Evolutionary conservation across 2,888 invertebrate genomes (phyloP).

Genomic region (Notodonta dromedarius): DNA sequence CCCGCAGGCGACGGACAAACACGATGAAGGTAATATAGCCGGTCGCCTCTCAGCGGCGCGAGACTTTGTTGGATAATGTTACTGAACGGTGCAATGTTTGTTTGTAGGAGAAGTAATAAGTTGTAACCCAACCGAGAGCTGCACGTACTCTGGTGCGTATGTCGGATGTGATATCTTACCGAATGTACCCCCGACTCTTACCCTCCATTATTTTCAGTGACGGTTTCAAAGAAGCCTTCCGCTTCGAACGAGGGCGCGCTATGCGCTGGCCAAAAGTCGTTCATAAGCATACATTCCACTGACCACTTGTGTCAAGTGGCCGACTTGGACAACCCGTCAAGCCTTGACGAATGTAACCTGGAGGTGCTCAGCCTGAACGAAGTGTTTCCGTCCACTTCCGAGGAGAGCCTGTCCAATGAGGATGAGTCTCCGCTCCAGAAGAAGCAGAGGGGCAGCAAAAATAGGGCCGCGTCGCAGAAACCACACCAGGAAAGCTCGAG

Average conservation of each 20-base stretch:
- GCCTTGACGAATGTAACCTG: constrained; percentile 72
- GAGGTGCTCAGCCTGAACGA: constrained; percentile 76
- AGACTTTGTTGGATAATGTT: constrained; percentile 2
- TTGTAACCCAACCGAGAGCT: constrained; percentile 61
- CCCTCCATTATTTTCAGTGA: constrained; percentile 57
- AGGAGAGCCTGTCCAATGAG: constrained; percentile 74
- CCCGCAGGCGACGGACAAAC: constrained; percentile 49
- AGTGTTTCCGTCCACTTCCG: constrained; percentile 79
- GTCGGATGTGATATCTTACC: constrained; percentile 9
- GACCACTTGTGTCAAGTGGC: constrained; percentile 74
- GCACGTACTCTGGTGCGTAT: constrained; percentile 72
- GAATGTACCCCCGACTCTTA: constrained; percentile 1
- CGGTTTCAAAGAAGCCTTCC: constrained; percentile 72
- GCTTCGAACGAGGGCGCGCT: constrained; percentile 50
- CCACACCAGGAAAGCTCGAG: constrained; percentile 41
- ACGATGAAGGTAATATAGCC: constrained; percentile 61
- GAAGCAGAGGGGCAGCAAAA: constrained; percentile 32
- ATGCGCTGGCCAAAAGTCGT: constrained; percentile 71
- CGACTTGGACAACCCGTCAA: constrained; percentile 53
- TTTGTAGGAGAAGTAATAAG: constrained; percentile 62
- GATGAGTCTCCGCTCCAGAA: constrained; percentile 62
- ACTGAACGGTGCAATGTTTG: constrained; percentile 34
- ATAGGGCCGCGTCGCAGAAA: constrained; percentile 41
- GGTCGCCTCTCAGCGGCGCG: not conserved
- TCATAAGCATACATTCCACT: constrained; percentile 79